These are phyloP conservation scores for Eilema griseolum DNA, from an alignment of 2,888 invertebrate genomes.

Conservation along the genomic window DNA sequence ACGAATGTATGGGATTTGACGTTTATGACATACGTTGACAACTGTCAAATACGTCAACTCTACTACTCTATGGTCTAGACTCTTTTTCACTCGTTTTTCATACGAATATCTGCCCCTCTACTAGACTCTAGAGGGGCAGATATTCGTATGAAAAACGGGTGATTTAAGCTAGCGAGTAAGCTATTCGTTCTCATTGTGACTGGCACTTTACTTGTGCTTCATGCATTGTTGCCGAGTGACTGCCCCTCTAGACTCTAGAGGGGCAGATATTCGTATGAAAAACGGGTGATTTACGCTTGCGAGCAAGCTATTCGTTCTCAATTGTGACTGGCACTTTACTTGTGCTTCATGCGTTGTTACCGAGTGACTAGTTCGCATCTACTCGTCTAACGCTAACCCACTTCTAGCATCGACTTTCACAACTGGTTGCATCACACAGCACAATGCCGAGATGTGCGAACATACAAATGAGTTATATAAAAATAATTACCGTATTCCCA, in stretches of 20 bases:
- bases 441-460: slow-evolving; percentile 54
- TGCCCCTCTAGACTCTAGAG: too few species aligned
- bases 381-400: slow-evolving; percentile 74
- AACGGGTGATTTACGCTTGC: background rate
- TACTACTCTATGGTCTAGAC: too few species aligned
- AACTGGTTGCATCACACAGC: slow-evolving; percentile 71
- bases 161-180: too few species aligned
- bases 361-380: slow-evolving; percentile 55
- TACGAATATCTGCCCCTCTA: too few species aligned
- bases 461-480: slow-evolving; percentile 45
- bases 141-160: too few species aligned
- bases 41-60: too few species aligned
- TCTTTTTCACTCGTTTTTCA: too few species aligned
- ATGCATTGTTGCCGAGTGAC: background rate
- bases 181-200: slow-evolving; percentile 1
- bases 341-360: background rate
- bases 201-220: background rate
- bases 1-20: too few species aligned
- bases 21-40: too few species aligned
- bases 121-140: too few species aligned
- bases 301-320: background rate
- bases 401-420: slow-evolving; percentile 83
- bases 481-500: slow-evolving; percentile 38
- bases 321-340: background rate
- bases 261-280: too few species aligned